Conservation (phyloP, 2,888 invertebrate species). For the Nephrotoma guestfalica region DNA sequence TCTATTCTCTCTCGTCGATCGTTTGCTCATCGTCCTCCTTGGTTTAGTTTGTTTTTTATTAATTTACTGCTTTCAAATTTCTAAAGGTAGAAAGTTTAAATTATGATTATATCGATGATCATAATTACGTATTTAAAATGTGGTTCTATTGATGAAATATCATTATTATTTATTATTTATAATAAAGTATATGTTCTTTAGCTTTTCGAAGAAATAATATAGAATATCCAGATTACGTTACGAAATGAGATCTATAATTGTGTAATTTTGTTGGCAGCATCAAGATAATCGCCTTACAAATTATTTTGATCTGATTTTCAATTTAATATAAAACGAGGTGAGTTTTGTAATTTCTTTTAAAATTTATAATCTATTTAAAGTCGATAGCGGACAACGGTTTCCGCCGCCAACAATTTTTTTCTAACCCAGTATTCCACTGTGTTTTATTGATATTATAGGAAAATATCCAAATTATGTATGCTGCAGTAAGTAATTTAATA, state of each 20-base stretch:
- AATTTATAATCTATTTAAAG: too few relatives aligned
- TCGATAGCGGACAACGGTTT: too few relatives aligned
- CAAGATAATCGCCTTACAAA: neutral
- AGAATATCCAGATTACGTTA: neutral
- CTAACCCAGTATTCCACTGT: too few relatives aligned
- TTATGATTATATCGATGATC: neutral
- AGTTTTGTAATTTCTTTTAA: too few relatives aligned
- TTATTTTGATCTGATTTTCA: neutral
- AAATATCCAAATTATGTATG: too few relatives aligned
- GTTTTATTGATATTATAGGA: too few relatives aligned
- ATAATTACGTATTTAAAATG: neutral
- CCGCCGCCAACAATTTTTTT: too few relatives aligned
- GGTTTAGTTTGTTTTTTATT: neutral
- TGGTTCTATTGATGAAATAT: neutral
- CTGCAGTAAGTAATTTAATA: too few relatives aligned
- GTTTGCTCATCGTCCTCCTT: neutral
- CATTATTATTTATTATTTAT: neutral
- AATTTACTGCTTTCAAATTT: neutral
- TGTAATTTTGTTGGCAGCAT: neutral
- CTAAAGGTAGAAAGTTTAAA: neutral
- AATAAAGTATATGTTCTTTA: neutral
- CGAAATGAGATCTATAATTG: neutral
- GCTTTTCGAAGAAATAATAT: neutral
- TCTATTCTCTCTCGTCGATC: neutral
- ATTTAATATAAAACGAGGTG: too few relatives aligned